Base-by-base conservation (phyloP, 2,888 invertebrate species). In the Nymphalis urticae region DNA sequence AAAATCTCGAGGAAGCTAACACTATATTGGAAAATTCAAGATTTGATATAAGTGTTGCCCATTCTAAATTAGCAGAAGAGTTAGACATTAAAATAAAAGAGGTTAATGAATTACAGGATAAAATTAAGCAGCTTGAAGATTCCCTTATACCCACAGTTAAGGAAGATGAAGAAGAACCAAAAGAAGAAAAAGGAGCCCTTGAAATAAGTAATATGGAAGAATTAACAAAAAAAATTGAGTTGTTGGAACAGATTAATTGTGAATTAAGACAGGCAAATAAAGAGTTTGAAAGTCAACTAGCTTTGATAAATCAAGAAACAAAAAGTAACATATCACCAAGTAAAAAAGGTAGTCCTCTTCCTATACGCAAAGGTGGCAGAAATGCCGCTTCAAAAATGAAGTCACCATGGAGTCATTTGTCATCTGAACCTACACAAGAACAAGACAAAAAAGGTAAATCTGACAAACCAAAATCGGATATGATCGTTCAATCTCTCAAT, bases 181-280 rank as follows among this genome's bases (percentile, higher is more conserved):
- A 93, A 76, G 91, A 93, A 79, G 95, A 95, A 80, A 95, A 94
- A 75, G 93, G 93, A n/a, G 92, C 90, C 74, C 82, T 93, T 60
- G 92, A 93, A 80, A 89, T 92, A 74, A 76, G 85, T 48, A 83
- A 85, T 72, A 90, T 92, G 90, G 82, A 80, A 66, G 89, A 92
- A 74, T 77, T 93, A 56, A 85, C 88, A 13, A 89, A 92, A 78
- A 85, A 94, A 76, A 84, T 95, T 64, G 93, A 94, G 75, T 80
- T 90, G 66, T 83, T 94, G 48, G 90, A 93, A 75, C 90, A 93
- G 79, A 80, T 92, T 16, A 90, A 94, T 72, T 92, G 88, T 70
- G 88, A 93, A 77, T 91, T 95, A 47, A 88, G 93, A 73, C 88
- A 90, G 75, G 89, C 93, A 53, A 93, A 92, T 74, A 90, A 93